These are phyloP conservation scores for Paramuricea clavata DNA, from an alignment of 92 coral and sea anemone species.

Conservation along the genomic window DNA sequence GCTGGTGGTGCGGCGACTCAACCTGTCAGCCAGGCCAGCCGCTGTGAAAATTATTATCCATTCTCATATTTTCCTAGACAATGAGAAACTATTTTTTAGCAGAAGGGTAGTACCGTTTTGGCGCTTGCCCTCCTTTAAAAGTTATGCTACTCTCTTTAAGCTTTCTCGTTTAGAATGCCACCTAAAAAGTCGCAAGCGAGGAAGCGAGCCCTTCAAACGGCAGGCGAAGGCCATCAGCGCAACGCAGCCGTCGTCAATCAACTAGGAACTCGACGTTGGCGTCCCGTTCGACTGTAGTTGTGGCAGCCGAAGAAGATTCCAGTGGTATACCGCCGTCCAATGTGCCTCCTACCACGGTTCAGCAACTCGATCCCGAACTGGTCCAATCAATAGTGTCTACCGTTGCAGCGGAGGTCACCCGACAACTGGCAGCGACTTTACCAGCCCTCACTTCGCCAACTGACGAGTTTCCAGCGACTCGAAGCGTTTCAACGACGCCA, in stretches of 20 bases:
- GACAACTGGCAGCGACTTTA: too few species aligned
- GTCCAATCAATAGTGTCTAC: slow-evolving; percentile 2
- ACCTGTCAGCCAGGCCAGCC: too few species aligned
- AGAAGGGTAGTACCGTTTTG: too few species aligned
- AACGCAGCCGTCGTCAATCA: neutral
- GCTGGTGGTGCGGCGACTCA: too few species aligned
- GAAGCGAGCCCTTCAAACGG: neutral
- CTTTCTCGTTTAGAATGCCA: slow-evolving; percentile 1
- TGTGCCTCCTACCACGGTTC: neutral
- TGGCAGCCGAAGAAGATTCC: neutral
- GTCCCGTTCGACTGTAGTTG: neutral
- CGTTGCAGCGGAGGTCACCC: slow-evolving; percentile 41
- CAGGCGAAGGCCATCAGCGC: neutral
- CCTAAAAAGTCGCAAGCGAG: neutral
- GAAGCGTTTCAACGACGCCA: too few species aligned
- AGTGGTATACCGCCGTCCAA: neutral
- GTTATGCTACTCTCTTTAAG: neutral
- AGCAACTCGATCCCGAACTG: neutral
- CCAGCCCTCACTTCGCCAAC: too few species aligned
- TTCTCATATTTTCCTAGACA: too few species aligned
- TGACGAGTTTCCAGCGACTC: too few species aligned
- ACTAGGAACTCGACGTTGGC: neutral
- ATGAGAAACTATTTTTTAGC: too few species aligned
- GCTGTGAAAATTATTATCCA: too few species aligned
- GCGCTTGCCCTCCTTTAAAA: too few species aligned